Conservation (phyloP, 2,113 vertebrate genomes). For the Rattus rattus region DNA sequence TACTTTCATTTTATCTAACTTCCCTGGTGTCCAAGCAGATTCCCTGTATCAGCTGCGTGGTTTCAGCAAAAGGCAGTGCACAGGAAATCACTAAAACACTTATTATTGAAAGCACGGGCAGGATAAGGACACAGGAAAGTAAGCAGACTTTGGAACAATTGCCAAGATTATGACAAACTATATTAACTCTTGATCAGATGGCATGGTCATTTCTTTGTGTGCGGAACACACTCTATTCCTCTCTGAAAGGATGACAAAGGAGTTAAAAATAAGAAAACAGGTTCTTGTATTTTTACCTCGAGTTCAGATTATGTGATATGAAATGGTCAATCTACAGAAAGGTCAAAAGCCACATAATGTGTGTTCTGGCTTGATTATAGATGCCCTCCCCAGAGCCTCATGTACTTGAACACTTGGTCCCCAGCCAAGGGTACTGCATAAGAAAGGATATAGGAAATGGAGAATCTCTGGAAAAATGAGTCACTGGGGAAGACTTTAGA, state of each 20-base stretch:
- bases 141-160: background rate
- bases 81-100: background rate
- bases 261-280: background rate
- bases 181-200: background rate
- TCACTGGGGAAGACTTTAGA: background rate
- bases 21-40: background rate
- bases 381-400: background rate
- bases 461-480: background rate
- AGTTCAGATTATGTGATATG: background rate
- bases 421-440: background rate
- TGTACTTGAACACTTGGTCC: background rate
- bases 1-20: background rate
- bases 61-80: background rate
- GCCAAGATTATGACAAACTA: background rate
- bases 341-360: background rate
- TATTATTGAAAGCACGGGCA: background rate
- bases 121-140: background rate
- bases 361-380: background rate
- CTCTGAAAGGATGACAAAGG: background rate
- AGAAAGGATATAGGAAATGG: background rate
- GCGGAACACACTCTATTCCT: background rate
- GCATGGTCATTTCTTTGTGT: background rate
- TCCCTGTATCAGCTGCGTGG: background rate
- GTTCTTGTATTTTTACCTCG: background rate
- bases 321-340: background rate